phyloP scores from a whole-genome alignment of 2,888 invertebrate species.

The Polymixis flavicincta region DNA sequence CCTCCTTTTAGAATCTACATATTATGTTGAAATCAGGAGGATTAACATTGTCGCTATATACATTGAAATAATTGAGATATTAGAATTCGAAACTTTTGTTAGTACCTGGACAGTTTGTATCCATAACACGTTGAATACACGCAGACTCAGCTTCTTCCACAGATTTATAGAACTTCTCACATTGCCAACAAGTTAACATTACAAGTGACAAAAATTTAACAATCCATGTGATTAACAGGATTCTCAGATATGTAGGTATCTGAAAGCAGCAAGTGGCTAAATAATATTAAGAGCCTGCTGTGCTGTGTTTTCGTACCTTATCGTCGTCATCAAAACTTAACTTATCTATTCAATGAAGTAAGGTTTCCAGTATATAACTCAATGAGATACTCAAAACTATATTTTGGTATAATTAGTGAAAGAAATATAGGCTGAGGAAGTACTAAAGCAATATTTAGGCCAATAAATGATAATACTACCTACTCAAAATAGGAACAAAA shows the following conservation, averaged over 20 bases:
- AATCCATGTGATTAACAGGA: neutral
- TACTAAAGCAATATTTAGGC: neutral
- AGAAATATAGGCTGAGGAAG: neutral
- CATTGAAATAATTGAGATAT: neutral
- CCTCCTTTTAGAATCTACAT: no score
- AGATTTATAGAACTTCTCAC: slow-evolving; percentile 18
- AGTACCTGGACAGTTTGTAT: slow-evolving; percentile 11
- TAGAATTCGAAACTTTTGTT: neutral
- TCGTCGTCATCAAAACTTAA: no score
- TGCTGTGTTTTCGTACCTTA: neutral
- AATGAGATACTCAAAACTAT: neutral
- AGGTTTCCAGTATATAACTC: no score
- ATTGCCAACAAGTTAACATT: slow-evolving; percentile 7
- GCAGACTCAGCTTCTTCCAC: slow-evolving; percentile 11
- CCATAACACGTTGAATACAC: slow-evolving; percentile 13
- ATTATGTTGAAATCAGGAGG: no score
- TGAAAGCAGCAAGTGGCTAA: neutral
- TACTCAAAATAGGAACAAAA: neutral
- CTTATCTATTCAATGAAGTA: no score
- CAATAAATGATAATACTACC: neutral
- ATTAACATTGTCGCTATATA: no score
- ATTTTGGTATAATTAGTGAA: neutral
- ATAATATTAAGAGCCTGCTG: neutral
- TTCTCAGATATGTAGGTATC: neutral
- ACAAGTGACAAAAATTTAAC: neutral